Evolutionary conservation across 2,888 invertebrate genomes (phyloP), one percentile per base, ranked within the genome.

Genomic region (Oscheius sp.): DNA sequence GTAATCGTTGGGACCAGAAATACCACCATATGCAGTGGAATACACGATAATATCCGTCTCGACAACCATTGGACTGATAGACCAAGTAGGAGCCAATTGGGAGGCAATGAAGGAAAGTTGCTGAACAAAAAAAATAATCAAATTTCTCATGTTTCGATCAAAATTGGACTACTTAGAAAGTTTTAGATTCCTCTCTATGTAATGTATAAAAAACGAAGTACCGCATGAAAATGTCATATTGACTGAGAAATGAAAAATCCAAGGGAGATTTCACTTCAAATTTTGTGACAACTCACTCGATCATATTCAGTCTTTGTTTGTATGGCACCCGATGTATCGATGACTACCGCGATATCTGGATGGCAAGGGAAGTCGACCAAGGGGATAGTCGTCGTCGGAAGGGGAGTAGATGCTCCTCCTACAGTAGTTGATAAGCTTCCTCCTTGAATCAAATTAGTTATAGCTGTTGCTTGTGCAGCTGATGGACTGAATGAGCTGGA

Each of bases 271-370:
- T n/a, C n/a, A n/a, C n/a, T n/a, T n/a, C n/a, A n/a, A n/a, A n/a
- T n/a, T n/a, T n/a, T n/a, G n/a, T n/a, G n/a, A n/a, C 38, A 4
- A 32, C 62, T 51, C n/a, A 64, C 64, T 3, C 45, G 17, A 17
- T 28, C 14, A 33, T 57, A 74, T 38, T 74, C 70, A 2, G 45
- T 51, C 12, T 36, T 20, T 30, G 64, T 67, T 24, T 59, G 62
- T 8, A 72, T 72, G 41, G 68, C 72, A 22, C 47, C 65, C 12
- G 70, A 72, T 14, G 59, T 67, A 45, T 74, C 74, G 4, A 72
- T 20, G 6, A 74, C 24, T 38, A 74, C 67, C 3, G 74, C 70
- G 6, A 67, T 68, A 59, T 74, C 74, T 0, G 74, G 59, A 56
- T 74, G 61, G 45, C 74, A 67, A 14, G 59, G 50, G 50, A 67